Conservation (phyloP, 2,888 invertebrate species). For the Latheticus oryzae region DNA sequence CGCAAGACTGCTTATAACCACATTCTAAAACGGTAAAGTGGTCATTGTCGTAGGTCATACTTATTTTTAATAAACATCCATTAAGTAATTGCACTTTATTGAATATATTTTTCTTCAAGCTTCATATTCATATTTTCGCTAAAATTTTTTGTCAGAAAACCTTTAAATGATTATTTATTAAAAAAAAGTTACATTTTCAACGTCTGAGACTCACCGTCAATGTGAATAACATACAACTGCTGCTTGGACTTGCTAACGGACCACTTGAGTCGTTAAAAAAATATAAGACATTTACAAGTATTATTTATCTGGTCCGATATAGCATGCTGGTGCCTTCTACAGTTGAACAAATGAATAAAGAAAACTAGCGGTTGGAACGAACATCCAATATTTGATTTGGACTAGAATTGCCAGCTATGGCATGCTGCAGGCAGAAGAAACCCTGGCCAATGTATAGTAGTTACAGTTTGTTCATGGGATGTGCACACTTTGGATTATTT, state of each 20-base stretch:
- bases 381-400: constrained; percentile 26
- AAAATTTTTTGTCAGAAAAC: constrained; percentile 21
- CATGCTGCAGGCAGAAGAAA: constrained; percentile 47
- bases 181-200: constrained; percentile 45
- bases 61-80: no score
- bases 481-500: constrained; percentile 30
- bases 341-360: constrained; percentile 31
- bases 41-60: no score
- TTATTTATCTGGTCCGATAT: constrained; percentile 28
- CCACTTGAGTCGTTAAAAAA: constrained; percentile 9
- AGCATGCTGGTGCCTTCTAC: constrained; percentile 42
- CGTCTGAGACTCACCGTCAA: constrained; percentile 39
- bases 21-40: no score
- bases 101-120: not conserved
- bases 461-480: constrained; percentile 45
- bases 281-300: constrained; percentile 1
- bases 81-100: not conserved
- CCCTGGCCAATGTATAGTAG: constrained; percentile 49
- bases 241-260: constrained; percentile 35
- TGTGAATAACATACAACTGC: constrained; percentile 34
- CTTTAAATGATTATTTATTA: constrained; percentile 45
- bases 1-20: no score
- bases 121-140: not conserved
- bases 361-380: not conserved
- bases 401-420: constrained; percentile 41